Base-by-base conservation (phyloP, 2,888 invertebrate species). In the Gisinianus flammeolus region DNA sequence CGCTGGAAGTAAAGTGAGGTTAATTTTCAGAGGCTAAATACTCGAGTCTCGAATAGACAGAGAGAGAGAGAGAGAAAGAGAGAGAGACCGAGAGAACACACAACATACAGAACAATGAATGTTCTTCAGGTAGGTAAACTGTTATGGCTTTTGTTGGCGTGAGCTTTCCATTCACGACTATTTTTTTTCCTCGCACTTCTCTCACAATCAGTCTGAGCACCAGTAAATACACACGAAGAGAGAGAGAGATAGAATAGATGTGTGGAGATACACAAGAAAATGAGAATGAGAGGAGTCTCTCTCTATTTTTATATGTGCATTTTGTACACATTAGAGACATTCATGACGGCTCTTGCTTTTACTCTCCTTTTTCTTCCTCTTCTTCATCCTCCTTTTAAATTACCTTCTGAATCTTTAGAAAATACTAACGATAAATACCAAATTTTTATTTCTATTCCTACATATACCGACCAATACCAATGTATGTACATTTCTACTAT, bases 41-140 rank as follows among this genome's bases (percentile, higher is more conserved):
- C 70, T 77, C 69, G 33, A 33, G 26, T 44, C 31, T 19, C 19
- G 22, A 69, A 12, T 31, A 31, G 33, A 54, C 58, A 35, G 35
- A n/a, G n/a, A n/a, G n/a, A n/a, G n/a, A n/a, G n/a, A n/a, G n/a
- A n/a, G n/a, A n/a, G n/a, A n/a, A n/a, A n/a, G n/a, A n/a, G n/a
- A n/a, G n/a, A n/a, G n/a, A n/a, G n/a, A n/a, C n/a, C n/a, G n/a
- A n/a, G n/a, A n/a, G n/a, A n/a, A n/a, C n/a, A n/a, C n/a, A n/a
- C n/a, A n/a, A n/a, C n/a, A n/a, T n/a, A n/a, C n/a, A n/a, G 24
- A 80, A 78, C 69, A 67, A 71, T 67, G 74, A 62, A 35, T 26
- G 31, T 64, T 66, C 77, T 80, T 79, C 79, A 79, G 79, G 80
- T 80, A 80, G 79, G 77, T 79, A 80, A 79, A 79, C 77, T 62